Evolutionary conservation across 37 sponge, comb jelly and placozoan genomes (phyloP).

Genomic region (Spongia lamella): DNA sequence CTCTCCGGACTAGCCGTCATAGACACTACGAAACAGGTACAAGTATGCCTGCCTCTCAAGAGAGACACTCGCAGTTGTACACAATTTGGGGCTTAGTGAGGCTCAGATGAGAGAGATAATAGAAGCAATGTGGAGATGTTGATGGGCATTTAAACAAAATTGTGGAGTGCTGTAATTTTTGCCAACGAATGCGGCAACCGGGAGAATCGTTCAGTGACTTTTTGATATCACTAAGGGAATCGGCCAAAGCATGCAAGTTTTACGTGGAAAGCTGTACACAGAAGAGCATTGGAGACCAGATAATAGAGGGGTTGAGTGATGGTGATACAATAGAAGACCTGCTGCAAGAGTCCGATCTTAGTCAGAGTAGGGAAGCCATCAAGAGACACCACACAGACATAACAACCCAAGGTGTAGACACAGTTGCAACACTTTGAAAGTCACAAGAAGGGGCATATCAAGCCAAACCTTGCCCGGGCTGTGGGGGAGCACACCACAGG

Average conservation of each 20-base stretch:
- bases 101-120: too few relatives aligned
- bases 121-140: too few relatives aligned
- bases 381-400: too few relatives aligned
- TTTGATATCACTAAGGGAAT: background rate
- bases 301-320: background rate
- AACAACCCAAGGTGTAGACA: too few relatives aligned
- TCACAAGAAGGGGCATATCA: background rate
- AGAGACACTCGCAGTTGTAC: too few relatives aligned
- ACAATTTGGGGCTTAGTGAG: too few relatives aligned
- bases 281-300: background rate
- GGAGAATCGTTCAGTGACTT: background rate
- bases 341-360: background rate
- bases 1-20: background rate
- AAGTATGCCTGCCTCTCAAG: too few relatives aligned
- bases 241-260: background rate
- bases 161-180: background rate
- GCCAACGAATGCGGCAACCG: background rate
- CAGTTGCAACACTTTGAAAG: too few relatives aligned
- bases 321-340: background rate
- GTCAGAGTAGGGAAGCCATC: too few relatives aligned
- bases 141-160: background rate
- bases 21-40: background rate
- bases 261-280: too few relatives aligned
- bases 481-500: slow-evolving; percentile 14
- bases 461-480: slow-evolving; percentile 34